These are phyloP conservation scores for Seira musarum DNA, from an alignment of 2,888 invertebrate genomes.

Conservation along the genomic window DNA sequence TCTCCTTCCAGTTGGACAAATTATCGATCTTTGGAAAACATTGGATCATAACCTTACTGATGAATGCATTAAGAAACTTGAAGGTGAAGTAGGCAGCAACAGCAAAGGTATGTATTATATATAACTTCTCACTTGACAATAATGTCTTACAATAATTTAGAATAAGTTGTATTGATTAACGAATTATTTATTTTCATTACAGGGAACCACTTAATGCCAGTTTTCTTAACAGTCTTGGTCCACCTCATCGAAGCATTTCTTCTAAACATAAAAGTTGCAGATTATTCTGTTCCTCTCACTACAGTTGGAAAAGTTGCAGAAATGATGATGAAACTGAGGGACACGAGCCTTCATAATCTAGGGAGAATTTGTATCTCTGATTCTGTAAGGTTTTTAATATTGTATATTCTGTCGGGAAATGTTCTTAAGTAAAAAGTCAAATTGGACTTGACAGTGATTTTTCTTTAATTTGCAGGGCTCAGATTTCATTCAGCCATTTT, in stretches of 20 bases:
- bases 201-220: background rate
- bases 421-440: too few relatives aligned
- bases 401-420: too few relatives aligned
- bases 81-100: too few relatives aligned
- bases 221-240: conserved; percentile 51
- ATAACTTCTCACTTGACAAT: too few relatives aligned
- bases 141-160: too few relatives aligned
- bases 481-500: conserved; percentile 45
- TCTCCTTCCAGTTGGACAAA: conserved; percentile 64
- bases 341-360: conserved; percentile 50
- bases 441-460: too few relatives aligned
- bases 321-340: conserved; percentile 60
- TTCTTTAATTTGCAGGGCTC: conserved; percentile 49
- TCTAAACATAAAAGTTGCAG: conserved; percentile 61
- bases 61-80: conserved; percentile 58
- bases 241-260: conserved; percentile 60
- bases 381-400: conserved; percentile 27
- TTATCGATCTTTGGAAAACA: conserved; percentile 67
- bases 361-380: conserved; percentile 1
- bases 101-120: too few relatives aligned
- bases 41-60: conserved; percentile 65
- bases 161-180: too few relatives aligned
- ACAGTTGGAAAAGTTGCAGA: conserved; percentile 60
- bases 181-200: too few relatives aligned
- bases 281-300: conserved; percentile 54